Conservation (phyloP, 2,797 vertebrate genomes). For the Coranthus polyacanthus region DNA sequence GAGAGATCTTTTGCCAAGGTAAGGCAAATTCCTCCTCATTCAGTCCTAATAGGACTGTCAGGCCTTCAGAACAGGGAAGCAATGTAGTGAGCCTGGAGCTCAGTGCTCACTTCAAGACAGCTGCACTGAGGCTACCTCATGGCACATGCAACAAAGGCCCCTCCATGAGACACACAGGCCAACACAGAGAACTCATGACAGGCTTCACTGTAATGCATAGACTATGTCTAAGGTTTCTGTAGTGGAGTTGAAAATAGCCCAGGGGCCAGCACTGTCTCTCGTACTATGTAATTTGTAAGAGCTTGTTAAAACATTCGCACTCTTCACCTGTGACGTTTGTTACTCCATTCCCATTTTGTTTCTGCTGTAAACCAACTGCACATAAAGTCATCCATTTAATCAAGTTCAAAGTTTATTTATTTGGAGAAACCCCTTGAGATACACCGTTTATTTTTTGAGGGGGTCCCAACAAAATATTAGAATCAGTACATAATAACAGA, state of each 20-base stretch:
- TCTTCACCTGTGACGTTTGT: constrained; percentile 23
- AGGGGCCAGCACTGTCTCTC: constrained; percentile 37
- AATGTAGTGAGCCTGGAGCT: constrained; percentile 50
- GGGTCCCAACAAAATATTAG: too few relatives aligned
- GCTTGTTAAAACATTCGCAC: constrained; percentile 38
- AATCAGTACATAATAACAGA: too few relatives aligned
- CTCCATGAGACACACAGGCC: constrained; percentile 59
- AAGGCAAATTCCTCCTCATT: constrained; percentile 77
- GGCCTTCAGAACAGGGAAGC: constrained; percentile 63
- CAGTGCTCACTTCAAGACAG: constrained; percentile 51
- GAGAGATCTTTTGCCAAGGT: constrained; percentile 78
- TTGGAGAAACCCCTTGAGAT: too few relatives aligned
- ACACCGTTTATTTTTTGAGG: too few relatives aligned
- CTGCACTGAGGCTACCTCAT: constrained; percentile 49
- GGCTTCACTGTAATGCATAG: constrained; percentile 51
- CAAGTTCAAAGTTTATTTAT: too few relatives aligned
- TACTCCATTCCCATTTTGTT: constrained; percentile 2
- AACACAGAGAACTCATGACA: constrained; percentile 56
- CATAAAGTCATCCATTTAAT: too few relatives aligned
- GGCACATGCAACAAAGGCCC: constrained; percentile 66
- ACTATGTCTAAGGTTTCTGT: constrained; percentile 33
- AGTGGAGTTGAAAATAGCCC: constrained; percentile 56
- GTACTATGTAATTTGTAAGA: constrained; percentile 41
- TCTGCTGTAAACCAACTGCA: neutral
- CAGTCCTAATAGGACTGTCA: constrained; percentile 77